These are phyloP conservation scores for Eumeta japonica DNA, from an alignment of 1,140 invertebrate genomes.

Conservation along the genomic window DNA sequence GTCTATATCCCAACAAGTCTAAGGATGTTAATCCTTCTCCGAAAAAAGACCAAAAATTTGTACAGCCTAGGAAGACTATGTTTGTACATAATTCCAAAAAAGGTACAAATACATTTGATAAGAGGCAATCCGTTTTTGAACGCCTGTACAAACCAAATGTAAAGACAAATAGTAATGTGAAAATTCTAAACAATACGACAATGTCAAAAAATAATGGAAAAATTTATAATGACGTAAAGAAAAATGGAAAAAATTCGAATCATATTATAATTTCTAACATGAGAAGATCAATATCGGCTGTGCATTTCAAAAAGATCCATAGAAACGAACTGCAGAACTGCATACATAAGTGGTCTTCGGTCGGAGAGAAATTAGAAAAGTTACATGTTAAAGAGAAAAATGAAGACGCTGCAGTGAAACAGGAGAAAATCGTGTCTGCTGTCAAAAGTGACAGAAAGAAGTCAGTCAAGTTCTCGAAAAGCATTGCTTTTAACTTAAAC, in stretches of 20 bases:
- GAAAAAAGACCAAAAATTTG: no score
- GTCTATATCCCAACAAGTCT: no score
- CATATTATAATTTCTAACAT: no score
- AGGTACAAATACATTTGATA: no score
- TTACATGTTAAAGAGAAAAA: constrained; percentile 32
- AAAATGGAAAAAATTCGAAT: not conserved
- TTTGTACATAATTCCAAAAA: no score
- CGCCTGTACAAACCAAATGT: constrained; percentile 43
- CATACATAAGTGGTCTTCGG: constrained; percentile 44
- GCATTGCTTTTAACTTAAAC: constrained; percentile 30
- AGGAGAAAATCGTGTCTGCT: constrained; percentile 34
- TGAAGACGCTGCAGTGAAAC: constrained; percentile 32
- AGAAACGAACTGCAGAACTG: constrained; percentile 39
- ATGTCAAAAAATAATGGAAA: constrained; percentile 24
- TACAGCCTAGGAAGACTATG: not conserved
- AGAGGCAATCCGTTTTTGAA: constrained; percentile 34
- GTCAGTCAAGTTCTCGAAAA: constrained; percentile 46
- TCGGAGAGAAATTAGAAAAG: constrained; percentile 41
- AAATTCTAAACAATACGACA: constrained; percentile 15
- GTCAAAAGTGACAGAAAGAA: constrained; percentile 48
- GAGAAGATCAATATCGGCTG: constrained; percentile 47
- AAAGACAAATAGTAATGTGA: no score
- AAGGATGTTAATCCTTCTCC: no score
- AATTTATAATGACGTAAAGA: no score
- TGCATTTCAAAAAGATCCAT: constrained; percentile 47